Percentiles rank a stretch among this genome's conserved stretches.
phyloP scores from a whole-genome alignment of 2,113 vertebrate species.

The Brachirus orientalis region DNA sequence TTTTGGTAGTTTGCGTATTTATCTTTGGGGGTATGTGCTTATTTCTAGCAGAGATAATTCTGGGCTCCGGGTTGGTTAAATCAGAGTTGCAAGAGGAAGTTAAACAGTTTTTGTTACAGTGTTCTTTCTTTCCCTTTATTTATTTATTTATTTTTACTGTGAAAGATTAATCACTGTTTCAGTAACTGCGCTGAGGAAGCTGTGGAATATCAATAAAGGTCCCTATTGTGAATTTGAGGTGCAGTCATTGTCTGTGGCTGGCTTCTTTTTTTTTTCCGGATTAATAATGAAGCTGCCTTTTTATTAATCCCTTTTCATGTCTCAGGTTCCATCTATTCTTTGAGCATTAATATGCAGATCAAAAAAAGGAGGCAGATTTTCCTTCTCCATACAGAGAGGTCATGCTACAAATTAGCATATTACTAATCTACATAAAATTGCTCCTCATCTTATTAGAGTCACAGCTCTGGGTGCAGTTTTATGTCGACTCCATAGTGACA shows the following conservation, averaged over 20 bases:
- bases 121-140: background rate
- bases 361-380: slow-evolving; percentile 73
- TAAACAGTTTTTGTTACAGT: slow-evolving; percentile 26
- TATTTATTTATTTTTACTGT: background rate
- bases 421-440: slow-evolving; percentile 80
- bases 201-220: slow-evolving; percentile 76
- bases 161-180: slow-evolving; percentile 71
- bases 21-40: background rate
- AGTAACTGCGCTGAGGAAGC: slow-evolving; percentile 46
- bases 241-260: slow-evolving; percentile 68
- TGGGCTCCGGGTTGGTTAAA: slow-evolving; percentile 19
- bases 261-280: slow-evolving; percentile 66
- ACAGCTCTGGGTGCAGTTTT: slow-evolving; percentile 56
- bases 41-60: slow-evolving; percentile 28
- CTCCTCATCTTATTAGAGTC: slow-evolving; percentile 69
- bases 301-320: slow-evolving; percentile 77
- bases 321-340: slow-evolving; percentile 74
- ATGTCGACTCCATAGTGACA: slow-evolving; percentile 52
- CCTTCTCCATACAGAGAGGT: slow-evolving; percentile 76
- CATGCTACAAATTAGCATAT: slow-evolving; percentile 75
- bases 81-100: slow-evolving; percentile 29
- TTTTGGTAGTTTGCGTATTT: slow-evolving; percentile 68
- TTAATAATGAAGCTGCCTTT: slow-evolving; percentile 73
- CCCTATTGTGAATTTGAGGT: slow-evolving; percentile 68
- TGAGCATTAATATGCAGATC: slow-evolving; percentile 80